A percentile compares a stretch with the other conserved stretches of the same genome.
Evolutionary conservation across 2,113 vertebrate genomes (phyloP).

Genomic region (Nymphicus hollandicus): DNA sequence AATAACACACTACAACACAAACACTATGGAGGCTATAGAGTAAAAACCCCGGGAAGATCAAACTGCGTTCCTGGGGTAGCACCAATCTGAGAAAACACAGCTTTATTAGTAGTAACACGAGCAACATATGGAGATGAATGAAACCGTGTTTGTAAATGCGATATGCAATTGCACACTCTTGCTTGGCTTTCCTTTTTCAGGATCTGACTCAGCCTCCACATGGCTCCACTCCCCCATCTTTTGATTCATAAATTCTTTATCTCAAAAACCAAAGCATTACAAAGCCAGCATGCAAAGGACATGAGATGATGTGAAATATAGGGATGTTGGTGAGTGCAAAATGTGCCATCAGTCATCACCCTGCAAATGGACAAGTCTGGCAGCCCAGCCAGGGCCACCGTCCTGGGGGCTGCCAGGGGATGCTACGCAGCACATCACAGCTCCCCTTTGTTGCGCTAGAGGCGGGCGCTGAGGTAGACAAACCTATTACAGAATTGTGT

Average conservation of each 20-base stretch:
- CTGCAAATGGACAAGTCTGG: not conserved
- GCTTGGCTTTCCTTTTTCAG: not conserved
- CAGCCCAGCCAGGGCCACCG: not conserved
- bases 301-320: not conserved
- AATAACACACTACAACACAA: not conserved
- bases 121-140: slow-evolving; percentile 45
- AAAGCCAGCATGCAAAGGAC: not conserved
- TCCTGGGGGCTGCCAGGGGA: not conserved
- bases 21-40: not conserved
- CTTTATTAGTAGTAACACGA: slow-evolving; percentile 41
- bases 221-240: slow-evolving; percentile 3
- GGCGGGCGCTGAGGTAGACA: not conserved
- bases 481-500: not conserved
- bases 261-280: not conserved
- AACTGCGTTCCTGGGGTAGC: not conserved
- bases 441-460: not conserved
- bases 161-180: not conserved
- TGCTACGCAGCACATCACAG: not conserved
- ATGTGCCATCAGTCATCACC: not conserved
- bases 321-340: not conserved
- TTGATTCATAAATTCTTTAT: slow-evolving; percentile 59
- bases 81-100: not conserved
- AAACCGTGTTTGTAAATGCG: slow-evolving; percentile 22
- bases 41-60: not conserved
- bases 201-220: slow-evolving; percentile 42